Evolutionary conservation across 2,888 invertebrate genomes (phyloP), one percentile per base, ranked within the genome.

Genomic region (Pyrrhopygopsis socrates): DNA sequence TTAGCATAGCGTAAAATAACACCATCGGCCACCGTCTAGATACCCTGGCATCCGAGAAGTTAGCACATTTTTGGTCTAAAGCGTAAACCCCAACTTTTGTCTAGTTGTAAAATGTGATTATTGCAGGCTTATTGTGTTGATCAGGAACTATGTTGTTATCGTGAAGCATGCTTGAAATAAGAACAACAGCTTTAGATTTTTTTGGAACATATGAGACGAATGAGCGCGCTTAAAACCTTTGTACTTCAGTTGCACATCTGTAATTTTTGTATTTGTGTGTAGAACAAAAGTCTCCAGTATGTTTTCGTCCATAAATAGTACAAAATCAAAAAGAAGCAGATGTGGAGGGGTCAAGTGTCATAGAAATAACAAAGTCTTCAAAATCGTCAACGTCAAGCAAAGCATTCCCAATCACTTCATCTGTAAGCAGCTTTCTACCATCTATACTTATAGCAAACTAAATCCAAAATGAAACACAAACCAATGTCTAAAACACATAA

Each of bases 201-300:
- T 68, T 86, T 81, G 15, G 80, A 86, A 70, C 86, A 86, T 63
- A 81, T 82, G 83, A 86, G 78, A 38, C 30, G 38, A 38, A 38
- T 38, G 13, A 38, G 13, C 38, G 8, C 38, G 38, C 38, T 13
- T 9, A 38, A 38, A 9, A 38, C 38, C 6, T 38, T 6, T 13
- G 38, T 38, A 38, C 13, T 38, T 38, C 38, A 38, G 38, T 38
- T 9, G 13, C 13, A 38, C 13, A 9, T 38, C 38, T 9, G 38
- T 38, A 38, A 38, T 13, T 9, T 38, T 38, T 38, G 38, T 38
- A 45, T 45, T 45, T 45, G 45, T 45, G 45, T 45, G 45, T 45
- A 3, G 45, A 45, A 45, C 45, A 18, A 45, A 15, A 45, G 45
- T 45, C 15, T 45, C 8, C 8, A 45, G 45, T 45, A 45, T 45